Percentiles rank a stretch among this genome's conserved stretches.
These are phyloP conservation scores for Cuculus canorus DNA, from an alignment of 2,797 vertebrate species.

Conservation along the genomic window DNA sequence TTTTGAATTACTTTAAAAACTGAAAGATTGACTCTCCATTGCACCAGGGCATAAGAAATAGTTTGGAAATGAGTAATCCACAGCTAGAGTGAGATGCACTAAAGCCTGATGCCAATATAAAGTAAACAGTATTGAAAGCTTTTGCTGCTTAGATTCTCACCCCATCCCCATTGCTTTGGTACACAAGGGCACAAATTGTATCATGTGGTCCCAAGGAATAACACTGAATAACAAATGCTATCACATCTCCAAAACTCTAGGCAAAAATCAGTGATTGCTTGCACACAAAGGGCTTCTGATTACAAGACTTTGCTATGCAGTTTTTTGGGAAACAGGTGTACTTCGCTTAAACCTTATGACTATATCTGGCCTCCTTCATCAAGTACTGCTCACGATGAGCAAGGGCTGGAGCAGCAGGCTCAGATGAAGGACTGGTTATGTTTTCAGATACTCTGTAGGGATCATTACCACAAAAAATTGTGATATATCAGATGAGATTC, in stretches of 20 bases:
- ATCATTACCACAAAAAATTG: background rate
- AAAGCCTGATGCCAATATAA: background rate
- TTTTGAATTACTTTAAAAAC: slow-evolving; percentile 17
- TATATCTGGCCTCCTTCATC: background rate
- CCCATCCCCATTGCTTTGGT: fast-evolving
- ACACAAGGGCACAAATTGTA: too few species aligned
- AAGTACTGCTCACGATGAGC: background rate
- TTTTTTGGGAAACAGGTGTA: background rate
- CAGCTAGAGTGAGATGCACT: background rate
- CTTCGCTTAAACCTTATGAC: background rate
- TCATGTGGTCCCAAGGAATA: background rate
- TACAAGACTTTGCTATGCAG: too few species aligned
- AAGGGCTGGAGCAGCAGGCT: background rate
- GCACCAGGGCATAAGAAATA: background rate
- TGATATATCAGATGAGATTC: background rate
- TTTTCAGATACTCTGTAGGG: background rate
- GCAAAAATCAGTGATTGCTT: background rate
- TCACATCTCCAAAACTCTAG: background rate
- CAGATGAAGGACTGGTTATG: background rate
- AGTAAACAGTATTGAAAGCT: background rate
- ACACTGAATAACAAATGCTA: background rate
- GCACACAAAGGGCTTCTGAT: background rate
- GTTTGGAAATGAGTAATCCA: background rate
- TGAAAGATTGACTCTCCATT: background rate
- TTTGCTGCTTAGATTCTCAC: background rate